Evolutionary conservation across 2,888 invertebrate genomes (phyloP).

Genomic region (Plebejus argus): DNA sequence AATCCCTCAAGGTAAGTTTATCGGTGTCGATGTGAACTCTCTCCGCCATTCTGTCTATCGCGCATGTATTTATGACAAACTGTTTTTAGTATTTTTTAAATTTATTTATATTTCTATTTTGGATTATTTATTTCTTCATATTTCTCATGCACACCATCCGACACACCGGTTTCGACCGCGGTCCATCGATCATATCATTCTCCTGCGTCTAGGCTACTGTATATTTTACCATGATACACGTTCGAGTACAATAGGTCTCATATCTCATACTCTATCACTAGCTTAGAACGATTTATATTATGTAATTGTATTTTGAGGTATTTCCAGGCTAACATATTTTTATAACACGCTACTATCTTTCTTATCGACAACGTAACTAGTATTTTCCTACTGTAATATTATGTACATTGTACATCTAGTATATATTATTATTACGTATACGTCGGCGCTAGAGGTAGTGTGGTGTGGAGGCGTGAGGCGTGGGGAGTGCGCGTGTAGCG

Average conservation of each 20-base stretch:
- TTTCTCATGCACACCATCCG: constrained; percentile 70
- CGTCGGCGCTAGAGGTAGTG: constrained; percentile 46
- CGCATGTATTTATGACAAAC: constrained; percentile 61
- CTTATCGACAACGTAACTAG: constrained; percentile 63
- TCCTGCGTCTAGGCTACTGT: constrained; percentile 48
- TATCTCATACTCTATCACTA: constrained; percentile 69
- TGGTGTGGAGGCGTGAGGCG: constrained; percentile 57
- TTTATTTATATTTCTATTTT: constrained; percentile 58
- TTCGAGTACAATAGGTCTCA: constrained; percentile 61
- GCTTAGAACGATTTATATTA: constrained; percentile 65
- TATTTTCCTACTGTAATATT: constrained; percentile 51
- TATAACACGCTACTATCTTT: constrained; percentile 67
- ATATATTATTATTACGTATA: constrained; percentile 46
- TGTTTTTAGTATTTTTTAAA: constrained; percentile 51
- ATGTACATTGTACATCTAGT: constrained; percentile 58
- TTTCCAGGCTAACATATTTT: constrained; percentile 52
- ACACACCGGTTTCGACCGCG: constrained; percentile 56
- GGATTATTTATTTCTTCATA: constrained; percentile 65
- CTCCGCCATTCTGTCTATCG: constrained; percentile 61
- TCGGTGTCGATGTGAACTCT: constrained; percentile 63
- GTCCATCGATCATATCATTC: constrained; percentile 53
- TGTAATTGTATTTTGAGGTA: constrained; percentile 52
- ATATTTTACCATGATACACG: constrained; percentile 47
- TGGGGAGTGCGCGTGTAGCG: constrained; percentile 50
- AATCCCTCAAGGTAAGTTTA: constrained; percentile 63